phyloP scores from a whole-genome alignment of 2,797 vertebrate species.

The Huso huso region DNA sequence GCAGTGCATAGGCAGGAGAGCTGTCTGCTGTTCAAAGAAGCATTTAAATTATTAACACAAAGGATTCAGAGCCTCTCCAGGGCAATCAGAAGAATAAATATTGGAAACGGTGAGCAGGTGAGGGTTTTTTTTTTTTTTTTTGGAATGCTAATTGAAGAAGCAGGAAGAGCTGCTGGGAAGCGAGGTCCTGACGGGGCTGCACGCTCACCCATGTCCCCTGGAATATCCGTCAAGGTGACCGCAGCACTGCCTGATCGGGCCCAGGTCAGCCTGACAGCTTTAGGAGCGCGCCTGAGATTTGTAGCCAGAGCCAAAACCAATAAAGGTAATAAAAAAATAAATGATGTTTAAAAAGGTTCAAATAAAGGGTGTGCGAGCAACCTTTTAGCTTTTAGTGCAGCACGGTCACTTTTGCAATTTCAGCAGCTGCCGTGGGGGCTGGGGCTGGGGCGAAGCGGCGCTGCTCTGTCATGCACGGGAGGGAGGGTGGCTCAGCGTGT shows the following conservation, averaged over 20 bases:
- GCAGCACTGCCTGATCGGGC: constrained; percentile 43
- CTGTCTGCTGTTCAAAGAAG: constrained; percentile 1
- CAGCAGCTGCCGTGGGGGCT: too few species aligned
- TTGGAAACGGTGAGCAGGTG: constrained; percentile 22
- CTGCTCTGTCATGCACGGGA: too few species aligned
- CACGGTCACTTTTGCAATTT: too few species aligned
- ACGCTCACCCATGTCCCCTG: constrained; percentile 22
- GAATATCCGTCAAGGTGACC: constrained; percentile 64
- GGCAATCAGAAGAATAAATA: constrained; percentile 35
- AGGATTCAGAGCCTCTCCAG: constrained; percentile 1
- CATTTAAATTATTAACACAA: neutral
- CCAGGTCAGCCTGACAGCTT: constrained; percentile 61
- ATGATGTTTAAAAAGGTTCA: constrained; percentile 66
- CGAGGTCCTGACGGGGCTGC: neutral
- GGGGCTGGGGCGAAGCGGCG: too few species aligned
- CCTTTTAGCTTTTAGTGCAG: neutral
- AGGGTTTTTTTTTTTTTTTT: constrained; percentile 14
- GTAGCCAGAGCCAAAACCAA: constrained; percentile 56
- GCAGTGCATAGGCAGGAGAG: constrained; percentile 1
- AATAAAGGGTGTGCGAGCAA: constrained; percentile 49
- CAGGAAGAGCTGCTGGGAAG: constrained; percentile 10
- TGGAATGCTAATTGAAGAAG: constrained; percentile 51
- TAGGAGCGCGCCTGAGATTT: constrained; percentile 64
- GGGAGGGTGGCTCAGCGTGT: too few species aligned
- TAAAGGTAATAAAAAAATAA: constrained; percentile 58